Evolutionary conservation across 2,113 vertebrate species (phyloP), one percentile per base, ranked within the genome.

Genomic region (Gnathonemus longibarbis): DNA sequence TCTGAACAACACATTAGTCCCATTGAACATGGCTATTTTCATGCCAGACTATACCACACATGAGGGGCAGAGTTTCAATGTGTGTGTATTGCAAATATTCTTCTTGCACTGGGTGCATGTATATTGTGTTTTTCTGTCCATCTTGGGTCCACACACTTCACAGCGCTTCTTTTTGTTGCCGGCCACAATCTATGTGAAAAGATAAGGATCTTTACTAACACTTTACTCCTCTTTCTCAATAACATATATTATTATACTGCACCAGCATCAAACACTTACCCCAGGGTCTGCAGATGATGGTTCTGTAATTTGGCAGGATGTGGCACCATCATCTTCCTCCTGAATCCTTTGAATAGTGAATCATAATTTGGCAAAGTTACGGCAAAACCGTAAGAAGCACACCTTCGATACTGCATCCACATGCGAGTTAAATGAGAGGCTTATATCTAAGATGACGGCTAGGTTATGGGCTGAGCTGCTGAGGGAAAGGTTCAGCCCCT

Each of bases 131-230:
- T 91, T 91, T 66, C 90, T 89, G 56, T 91, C 87, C 90, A 31
- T 89, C 88, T 91, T 91, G 13, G 90, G 90, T 84, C 90, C 62
- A 88, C 87, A 90, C 49, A 87, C 58, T 58, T 89, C 88, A 21
- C 90, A 91, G 90, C 45, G n/a, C 80, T 91, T 90, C 50, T 88
- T 90, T 87, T 91, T 91, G 70, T 58, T 85, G 80, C 48, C 0
- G 27, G 74, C 35, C 9, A 24, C 90, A 90, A 62, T n/a, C 58
- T 84, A 84, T 24, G 3, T 48, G 45, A 46, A 84, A 46, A 84
- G 39, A 84, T 48, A 6, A 46, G 42, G 39, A 84, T 21, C 21
- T 84, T 84, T 84, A 84, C 83, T 17, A n/a, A 11, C 42, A 56
- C 50, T 27, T 90, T 62, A 62, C 24, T 80, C 31, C 87, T 88